These are phyloP conservation scores for Sipha flava DNA, from an alignment of 1,140 invertebrate species.

Conservation along the genomic window DNA sequence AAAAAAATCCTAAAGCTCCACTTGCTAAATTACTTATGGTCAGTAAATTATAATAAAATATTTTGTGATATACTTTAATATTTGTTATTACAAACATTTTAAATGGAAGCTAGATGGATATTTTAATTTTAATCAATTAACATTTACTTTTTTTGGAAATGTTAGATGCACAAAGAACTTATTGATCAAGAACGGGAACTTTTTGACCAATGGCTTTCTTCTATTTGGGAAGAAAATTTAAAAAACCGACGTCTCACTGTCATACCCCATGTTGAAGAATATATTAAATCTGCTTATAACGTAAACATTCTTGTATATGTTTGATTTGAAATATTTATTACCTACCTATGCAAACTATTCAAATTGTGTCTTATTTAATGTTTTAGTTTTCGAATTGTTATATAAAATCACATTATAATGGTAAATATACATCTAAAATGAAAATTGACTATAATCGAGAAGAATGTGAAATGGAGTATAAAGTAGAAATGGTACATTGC, in stretches of 20 bases:
- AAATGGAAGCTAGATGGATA: not conserved
- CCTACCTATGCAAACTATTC: not conserved
- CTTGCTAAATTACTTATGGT: not conserved
- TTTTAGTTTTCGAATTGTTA: constrained; percentile 6
- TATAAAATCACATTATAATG: not conserved
- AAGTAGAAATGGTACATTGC: constrained; percentile 8
- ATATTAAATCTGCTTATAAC: not conserved
- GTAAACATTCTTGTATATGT: not conserved
- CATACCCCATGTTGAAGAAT: not conserved
- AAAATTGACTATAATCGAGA: constrained; percentile 1
- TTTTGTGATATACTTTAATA: not conserved
- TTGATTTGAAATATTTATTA: not conserved
- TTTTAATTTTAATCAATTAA: not conserved
- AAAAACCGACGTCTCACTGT: not conserved
- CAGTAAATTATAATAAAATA: not conserved
- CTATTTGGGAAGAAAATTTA: constrained; percentile 7
- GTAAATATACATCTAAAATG: not conserved
- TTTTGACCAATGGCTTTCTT: not conserved
- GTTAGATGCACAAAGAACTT: not conserved
- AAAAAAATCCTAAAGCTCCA: not conserved
- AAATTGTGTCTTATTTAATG: not conserved
- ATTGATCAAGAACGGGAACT: not conserved
- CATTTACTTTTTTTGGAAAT: not conserved
- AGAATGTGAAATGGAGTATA: not conserved
- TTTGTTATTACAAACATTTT: not conserved